phyloP scores from a whole-genome alignment of 2,888 invertebrate genomes.

The Drosophila barbarae region DNA sequence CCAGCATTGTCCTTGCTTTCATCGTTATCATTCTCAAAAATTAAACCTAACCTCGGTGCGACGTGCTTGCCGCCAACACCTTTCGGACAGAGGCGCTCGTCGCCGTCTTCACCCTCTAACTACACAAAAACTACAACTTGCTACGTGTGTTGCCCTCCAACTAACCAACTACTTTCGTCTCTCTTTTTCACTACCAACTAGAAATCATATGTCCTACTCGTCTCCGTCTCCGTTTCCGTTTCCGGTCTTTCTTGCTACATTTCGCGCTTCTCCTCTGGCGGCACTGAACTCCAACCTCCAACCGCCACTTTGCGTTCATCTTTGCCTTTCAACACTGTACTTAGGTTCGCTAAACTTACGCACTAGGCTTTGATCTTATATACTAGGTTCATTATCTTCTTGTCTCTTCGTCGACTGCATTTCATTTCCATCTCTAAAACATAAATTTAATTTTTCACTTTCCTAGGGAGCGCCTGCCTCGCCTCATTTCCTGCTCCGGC shows the following conservation, averaged over 20 bases:
- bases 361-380: conserved; percentile 66
- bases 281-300: conserved; percentile 13
- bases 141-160: conserved; percentile 37
- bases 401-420: conserved; percentile 19
- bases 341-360: conserved; percentile 61
- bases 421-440: conserved; percentile 36
- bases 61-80: conserved; percentile 43
- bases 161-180: conserved; percentile 42
- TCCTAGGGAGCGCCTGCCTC: conserved; percentile 17
- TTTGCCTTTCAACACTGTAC: conserved; percentile 48
- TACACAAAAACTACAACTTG: conserved; percentile 62
- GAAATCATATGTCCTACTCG: conserved; percentile 57
- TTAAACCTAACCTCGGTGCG: conserved; percentile 53
- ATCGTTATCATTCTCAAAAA: conserved; percentile 26
- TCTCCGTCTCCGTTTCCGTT: conserved; percentile 22
- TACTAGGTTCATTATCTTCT: conserved; percentile 41
- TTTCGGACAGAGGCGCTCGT: conserved; percentile 16
- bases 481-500: conserved; percentile 2
- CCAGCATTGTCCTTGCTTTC: conserved; percentile 16
- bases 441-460: conserved; percentile 37
- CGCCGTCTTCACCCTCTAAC: conserved; percentile 46
- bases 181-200: conserved; percentile 53
- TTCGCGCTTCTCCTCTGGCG: conserved; percentile 5
- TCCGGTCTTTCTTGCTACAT: conserved; percentile 28
- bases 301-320: conserved; percentile 27